These are phyloP conservation scores for Phymorhynchus buccinoides DNA, from an alignment of 1,140 invertebrate species.

Conservation along the genomic window DNA sequence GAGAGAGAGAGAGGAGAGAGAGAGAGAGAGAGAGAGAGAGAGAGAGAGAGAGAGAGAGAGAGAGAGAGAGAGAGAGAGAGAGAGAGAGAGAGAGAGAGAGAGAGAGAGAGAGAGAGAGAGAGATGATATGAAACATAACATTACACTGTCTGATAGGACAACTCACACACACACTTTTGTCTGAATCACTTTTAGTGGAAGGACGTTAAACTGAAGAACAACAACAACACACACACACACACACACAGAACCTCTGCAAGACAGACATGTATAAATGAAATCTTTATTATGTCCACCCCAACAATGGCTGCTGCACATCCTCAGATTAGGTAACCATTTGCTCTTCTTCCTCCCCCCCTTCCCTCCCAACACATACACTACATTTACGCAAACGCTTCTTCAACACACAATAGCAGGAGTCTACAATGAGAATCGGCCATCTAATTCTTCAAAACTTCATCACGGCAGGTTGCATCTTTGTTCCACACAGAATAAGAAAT, in stretches of 20 bases:
- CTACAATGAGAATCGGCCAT: neutral
- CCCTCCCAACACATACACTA: neutral
- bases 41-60: neutral
- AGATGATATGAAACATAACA: neutral
- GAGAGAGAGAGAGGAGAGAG: neutral
- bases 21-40: neutral
- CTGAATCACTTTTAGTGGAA: no score
- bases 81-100: neutral
- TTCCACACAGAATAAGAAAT: no score
- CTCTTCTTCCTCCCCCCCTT: neutral
- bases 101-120: neutral
- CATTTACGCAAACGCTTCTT: neutral
- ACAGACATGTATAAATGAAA: neutral
- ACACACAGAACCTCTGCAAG: no score
- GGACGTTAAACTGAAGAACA: no score
- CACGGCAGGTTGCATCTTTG: no score
- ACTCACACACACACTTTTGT: no score
- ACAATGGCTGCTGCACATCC: constrained; percentile 1
- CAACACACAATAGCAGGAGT: neutral
- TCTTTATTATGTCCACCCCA: neutral
- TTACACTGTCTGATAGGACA: no score
- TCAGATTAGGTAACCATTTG: neutral
- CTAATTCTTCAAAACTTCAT: no score
- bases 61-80: neutral
- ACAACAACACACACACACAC: no score